Percentiles rank a stretch among this genome's conserved stretches.
Evolutionary conservation across 2,797 vertebrate genomes (phyloP).

Genomic region (Setipinna tenuifilis): DNA sequence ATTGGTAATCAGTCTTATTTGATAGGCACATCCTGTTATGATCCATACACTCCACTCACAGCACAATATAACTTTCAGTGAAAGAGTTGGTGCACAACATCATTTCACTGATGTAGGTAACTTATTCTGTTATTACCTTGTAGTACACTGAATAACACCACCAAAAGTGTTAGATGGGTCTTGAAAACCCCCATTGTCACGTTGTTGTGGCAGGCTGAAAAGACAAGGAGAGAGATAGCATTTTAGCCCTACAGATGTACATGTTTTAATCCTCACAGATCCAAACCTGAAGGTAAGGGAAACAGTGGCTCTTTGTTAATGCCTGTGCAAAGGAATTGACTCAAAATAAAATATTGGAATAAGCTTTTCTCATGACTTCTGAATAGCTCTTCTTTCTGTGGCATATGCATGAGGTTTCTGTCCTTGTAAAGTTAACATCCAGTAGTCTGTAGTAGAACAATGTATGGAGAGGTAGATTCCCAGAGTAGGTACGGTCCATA

Average conservation of each 20-base stretch:
- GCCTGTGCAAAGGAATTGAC: background rate
- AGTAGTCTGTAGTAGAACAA: conserved; percentile 29
- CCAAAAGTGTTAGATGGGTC: conserved; percentile 73
- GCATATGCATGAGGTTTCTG: background rate
- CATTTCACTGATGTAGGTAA: background rate
- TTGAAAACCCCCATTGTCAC: conserved; percentile 77
- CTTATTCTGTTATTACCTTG: conserved; percentile 62
- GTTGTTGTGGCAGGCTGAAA: conserved; percentile 65
- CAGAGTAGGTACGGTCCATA: background rate
- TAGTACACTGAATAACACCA: conserved; percentile 69
- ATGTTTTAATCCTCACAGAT: background rate
- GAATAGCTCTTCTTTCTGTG: background rate
- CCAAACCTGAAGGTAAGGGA: background rate
- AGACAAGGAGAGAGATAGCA: conserved; percentile 37
- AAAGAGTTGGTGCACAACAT: background rate
- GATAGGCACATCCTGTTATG: background rate
- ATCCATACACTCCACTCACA: background rate
- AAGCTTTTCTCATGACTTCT: background rate
- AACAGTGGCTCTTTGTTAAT: background rate
- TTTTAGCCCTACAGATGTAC: background rate
- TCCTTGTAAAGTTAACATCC: conserved; percentile 25
- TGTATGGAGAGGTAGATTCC: conserved; percentile 29
- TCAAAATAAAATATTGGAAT: no score
- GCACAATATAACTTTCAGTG: background rate
- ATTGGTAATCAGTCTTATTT: background rate